These are phyloP conservation scores for Hystrix brachyura DNA, from an alignment of 2,113 vertebrate species.

Conservation along the genomic window DNA sequence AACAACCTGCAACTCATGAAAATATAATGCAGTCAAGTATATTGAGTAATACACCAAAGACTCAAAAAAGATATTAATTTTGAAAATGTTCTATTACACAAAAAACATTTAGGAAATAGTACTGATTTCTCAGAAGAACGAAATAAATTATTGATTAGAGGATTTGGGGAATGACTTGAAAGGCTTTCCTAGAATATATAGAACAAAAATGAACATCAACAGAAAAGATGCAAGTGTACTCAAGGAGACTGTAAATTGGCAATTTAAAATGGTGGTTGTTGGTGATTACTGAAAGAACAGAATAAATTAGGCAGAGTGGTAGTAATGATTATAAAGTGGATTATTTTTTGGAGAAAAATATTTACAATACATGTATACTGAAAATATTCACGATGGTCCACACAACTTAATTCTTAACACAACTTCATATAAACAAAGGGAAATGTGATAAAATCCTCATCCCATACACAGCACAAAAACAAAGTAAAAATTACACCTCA, in stretches of 20 bases:
- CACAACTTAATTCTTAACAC: neutral
- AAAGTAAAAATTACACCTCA: neutral
- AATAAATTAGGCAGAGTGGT: neutral
- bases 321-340: neutral
- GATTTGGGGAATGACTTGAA: neutral
- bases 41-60: constrained; percentile 5
- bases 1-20: neutral
- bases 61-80: constrained; percentile 57
- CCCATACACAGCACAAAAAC: neutral
- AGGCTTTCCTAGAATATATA: constrained; percentile 56
- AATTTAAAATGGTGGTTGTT: constrained; percentile 31
- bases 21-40: constrained; percentile 34
- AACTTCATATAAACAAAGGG: neutral
- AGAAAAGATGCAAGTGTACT: neutral
- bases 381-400: neutral
- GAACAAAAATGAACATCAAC: constrained; percentile 21
- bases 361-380: neutral
- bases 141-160: constrained; percentile 54
- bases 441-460: neutral
- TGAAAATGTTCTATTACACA: constrained; percentile 17
- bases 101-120: constrained; percentile 7
- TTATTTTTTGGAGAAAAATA: neutral
- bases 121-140: constrained; percentile 54
- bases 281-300: neutral
- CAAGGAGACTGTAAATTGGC: neutral